Base-by-base conservation (phyloP, 2,113 vertebrate species). In the Syngnathoides biaculeatus region DNA sequence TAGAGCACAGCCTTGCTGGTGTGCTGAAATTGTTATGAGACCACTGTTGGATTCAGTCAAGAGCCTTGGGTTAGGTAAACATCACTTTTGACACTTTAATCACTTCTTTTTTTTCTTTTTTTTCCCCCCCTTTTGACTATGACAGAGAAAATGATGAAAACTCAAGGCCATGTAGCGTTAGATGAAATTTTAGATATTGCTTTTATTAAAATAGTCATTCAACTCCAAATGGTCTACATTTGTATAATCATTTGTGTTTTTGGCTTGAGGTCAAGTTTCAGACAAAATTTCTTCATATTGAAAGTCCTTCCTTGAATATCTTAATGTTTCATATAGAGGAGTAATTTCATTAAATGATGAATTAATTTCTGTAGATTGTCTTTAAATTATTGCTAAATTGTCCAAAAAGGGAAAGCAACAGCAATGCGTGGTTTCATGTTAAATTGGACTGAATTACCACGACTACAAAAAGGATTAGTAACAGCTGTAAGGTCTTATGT, bases 21-120 rank as follows among this genome's bases (percentile, higher is more conserved):
- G 67, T 79, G 65, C 64, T 26, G 78, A 57, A 79, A 79, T 79
- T 77, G 75, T 73, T 65, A 74, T 74, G 79, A 71, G 80, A 81
- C 73, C 59, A 77, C 68, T 79, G 80, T 72, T 78, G 4, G 60
- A 62, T 43, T 43, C 39, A 43, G 13, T 17, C 38, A 7, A 62
- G 39, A 62, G 60, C n/a, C n/a, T 26, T 17, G 60, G 60, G 60
- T 13, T 43, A 40, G 22, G 60, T 62, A 62, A 62, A 62, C 60
- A 62, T 24, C 60, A 8, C 60, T 42, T 40, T 43, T 62, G 13
- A 8, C 40, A 12, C 39, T 42, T 62, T 62, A 43, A 62, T 62
- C 59, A 62, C 12, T 43, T 43, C 40, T 43, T 24, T 22, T 43
- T n/a, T n/a, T n/a, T n/a, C n/a, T n/a, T n/a, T n/a, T n/a, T n/a